Percentiles rank a stretch among this genome's conserved stretches.
phyloP scores from a whole-genome alignment of 1,140 invertebrate genomes.

The Maconellicoccus hirsutus region DNA sequence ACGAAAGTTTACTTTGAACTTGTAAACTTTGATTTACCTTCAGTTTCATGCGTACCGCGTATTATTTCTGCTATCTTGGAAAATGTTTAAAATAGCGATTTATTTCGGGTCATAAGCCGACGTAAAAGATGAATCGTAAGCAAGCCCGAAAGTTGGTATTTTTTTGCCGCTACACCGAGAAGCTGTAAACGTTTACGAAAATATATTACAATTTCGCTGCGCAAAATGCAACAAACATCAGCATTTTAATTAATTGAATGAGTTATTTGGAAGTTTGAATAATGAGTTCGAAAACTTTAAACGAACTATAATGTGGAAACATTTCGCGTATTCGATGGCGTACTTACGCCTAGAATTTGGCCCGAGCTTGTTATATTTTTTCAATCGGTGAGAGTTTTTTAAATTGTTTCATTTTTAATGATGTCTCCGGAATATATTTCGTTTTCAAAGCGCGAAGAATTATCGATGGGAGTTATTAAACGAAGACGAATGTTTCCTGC shows the following conservation, averaged over 20 bases:
- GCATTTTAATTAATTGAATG: not conserved
- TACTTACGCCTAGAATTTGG: too few species aligned
- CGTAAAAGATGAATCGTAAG: not conserved
- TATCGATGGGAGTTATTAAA: too few species aligned
- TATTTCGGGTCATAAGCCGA: conserved; percentile 7
- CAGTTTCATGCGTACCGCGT: not conserved
- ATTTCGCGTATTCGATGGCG: too few species aligned
- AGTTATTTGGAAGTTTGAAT: not conserved
- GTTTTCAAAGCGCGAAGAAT: too few species aligned
- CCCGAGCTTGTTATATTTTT: too few species aligned
- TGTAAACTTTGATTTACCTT: not conserved
- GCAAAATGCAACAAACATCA: not conserved
- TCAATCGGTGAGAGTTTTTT: too few species aligned
- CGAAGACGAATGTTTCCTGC: too few species aligned
- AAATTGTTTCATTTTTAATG: too few species aligned
- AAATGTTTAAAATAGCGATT: conserved; percentile 1
- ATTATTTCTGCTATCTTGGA: not conserved
- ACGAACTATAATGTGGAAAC: not conserved
- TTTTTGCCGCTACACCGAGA: too few species aligned
- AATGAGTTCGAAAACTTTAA: not conserved
- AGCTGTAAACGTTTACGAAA: too few species aligned
- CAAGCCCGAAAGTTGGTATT: not conserved
- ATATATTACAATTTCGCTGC: too few species aligned
- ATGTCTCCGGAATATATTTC: too few species aligned
- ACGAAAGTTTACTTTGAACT: not conserved